Percentiles rank a stretch among this genome's conserved stretches.
These are phyloP conservation scores for Plestiodon gilberti DNA, from an alignment of 2,113 vertebrate genomes.

Conservation along the genomic window DNA sequence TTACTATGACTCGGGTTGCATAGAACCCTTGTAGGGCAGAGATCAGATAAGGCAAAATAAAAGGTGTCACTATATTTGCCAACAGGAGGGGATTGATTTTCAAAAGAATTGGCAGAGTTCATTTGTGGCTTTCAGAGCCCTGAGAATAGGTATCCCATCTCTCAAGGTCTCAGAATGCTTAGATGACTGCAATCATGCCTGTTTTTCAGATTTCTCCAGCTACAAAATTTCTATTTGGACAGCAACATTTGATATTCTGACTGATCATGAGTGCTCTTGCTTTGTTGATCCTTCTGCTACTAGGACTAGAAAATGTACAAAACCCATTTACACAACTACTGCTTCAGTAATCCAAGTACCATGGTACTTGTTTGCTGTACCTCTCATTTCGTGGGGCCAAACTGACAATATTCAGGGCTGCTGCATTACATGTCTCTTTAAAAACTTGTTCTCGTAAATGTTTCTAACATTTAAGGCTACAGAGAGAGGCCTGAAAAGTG, in stretches of 20 bases:
- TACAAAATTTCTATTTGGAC: background rate
- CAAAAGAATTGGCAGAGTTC: background rate
- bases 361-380: background rate
- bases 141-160: background rate
- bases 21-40: background rate
- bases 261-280: background rate
- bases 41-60: background rate
- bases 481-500: background rate
- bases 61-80: background rate
- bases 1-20: background rate
- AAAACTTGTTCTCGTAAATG: no score
- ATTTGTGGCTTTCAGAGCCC: background rate
- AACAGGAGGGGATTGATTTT: background rate
- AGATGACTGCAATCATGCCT: background rate
- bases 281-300: background rate
- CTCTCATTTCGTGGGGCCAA: background rate
- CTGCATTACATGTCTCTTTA: background rate
- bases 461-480: background rate
- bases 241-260: background rate
- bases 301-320: background rate
- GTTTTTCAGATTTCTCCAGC: background rate
- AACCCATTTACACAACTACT: background rate
- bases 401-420: background rate
- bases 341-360: background rate
- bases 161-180: background rate